These are phyloP conservation scores for Mnemiopsis leidyi DNA, from an alignment of 37 sponge, comb jelly and placozoan genomes.

Conservation along the genomic window DNA sequence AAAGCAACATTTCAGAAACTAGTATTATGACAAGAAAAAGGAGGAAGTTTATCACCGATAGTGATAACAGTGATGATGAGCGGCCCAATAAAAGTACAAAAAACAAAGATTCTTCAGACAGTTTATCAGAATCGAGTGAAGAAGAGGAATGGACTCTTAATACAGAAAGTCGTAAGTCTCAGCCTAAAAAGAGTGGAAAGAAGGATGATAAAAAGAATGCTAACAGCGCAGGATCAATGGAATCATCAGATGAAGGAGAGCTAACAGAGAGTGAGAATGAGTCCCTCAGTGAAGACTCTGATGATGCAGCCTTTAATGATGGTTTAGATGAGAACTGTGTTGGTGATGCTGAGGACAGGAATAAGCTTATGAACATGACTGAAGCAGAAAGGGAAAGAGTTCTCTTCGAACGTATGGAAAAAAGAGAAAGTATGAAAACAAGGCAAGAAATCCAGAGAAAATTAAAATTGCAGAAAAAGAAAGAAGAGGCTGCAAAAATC, in stretches of 20 bases:
- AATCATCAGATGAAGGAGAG: slow-evolving; percentile 48
- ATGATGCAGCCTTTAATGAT: slow-evolving; percentile 76
- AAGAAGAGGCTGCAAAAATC: slow-evolving; percentile 69
- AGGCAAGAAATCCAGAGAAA: slow-evolving; percentile 81
- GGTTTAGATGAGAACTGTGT: slow-evolving; percentile 87
- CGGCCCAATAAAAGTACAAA: slow-evolving; percentile 24
- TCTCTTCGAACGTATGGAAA: slow-evolving; percentile 79
- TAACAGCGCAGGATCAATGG: neutral
- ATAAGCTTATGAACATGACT: slow-evolving; percentile 78
- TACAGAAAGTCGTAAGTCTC: neutral
- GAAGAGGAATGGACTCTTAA: slow-evolving; percentile 53
- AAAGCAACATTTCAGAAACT: too few relatives aligned
- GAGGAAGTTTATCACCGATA: slow-evolving; percentile 43
- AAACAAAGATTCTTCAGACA: slow-evolving; percentile 33
- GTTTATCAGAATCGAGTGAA: slow-evolving; percentile 47
- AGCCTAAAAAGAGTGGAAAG: neutral
- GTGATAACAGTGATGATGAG: slow-evolving; percentile 42
- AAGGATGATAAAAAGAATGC: neutral
- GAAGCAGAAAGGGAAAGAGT: slow-evolving; percentile 94
- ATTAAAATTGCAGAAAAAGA: slow-evolving; percentile 72
- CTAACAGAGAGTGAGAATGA: slow-evolving; percentile 1
- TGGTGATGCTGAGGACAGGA: slow-evolving; percentile 86
- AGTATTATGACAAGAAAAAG: slow-evolving; percentile 24
- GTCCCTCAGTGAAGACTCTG: slow-evolving; percentile 28
- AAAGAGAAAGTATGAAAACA: slow-evolving; percentile 78